phyloP scores from a whole-genome alignment of 2,113 vertebrate species.

The Spea bombifrons region DNA sequence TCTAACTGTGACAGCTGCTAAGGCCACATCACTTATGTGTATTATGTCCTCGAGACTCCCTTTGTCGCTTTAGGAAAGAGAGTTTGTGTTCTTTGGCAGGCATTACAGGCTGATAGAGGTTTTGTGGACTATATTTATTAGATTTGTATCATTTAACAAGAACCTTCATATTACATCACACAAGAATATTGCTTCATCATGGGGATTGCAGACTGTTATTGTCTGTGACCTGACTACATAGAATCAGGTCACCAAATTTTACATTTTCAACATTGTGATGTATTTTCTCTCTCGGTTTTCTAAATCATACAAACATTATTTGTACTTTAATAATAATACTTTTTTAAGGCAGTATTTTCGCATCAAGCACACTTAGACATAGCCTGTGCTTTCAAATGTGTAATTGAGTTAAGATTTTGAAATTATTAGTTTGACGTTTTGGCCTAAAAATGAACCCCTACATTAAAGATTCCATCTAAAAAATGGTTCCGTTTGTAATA shows the following conservation, averaged over 20 bases:
- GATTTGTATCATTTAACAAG: constrained; percentile 81
- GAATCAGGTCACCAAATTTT: constrained; percentile 2
- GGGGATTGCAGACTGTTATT: constrained; percentile 77
- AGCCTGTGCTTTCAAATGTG: too few relatives aligned
- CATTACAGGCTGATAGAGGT: constrained; percentile 69
- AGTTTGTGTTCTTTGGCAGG: constrained; percentile 76
- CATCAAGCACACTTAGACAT: too few relatives aligned
- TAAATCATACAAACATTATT: too few relatives aligned
- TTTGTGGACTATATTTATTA: constrained; percentile 81
- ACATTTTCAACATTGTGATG: constrained; percentile 19
- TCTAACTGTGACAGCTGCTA: constrained; percentile 71
- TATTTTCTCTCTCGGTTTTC: background rate
- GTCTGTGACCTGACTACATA: constrained; percentile 65
- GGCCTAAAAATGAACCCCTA: too few relatives aligned
- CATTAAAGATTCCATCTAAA: too few relatives aligned
- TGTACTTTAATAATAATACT: too few relatives aligned
- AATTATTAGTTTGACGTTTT: too few relatives aligned
- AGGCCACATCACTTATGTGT: constrained; percentile 72
- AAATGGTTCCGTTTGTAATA: too few relatives aligned
- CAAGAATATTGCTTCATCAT: constrained; percentile 76
- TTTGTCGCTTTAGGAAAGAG: constrained; percentile 69
- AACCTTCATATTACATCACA: constrained; percentile 77
- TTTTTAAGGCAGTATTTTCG: too few relatives aligned
- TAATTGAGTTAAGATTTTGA: too few relatives aligned
- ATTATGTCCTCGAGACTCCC: constrained; percentile 70